phyloP scores from a whole-genome alignment of 2,113 vertebrate genomes.

The Dipodomys merriami region DNA sequence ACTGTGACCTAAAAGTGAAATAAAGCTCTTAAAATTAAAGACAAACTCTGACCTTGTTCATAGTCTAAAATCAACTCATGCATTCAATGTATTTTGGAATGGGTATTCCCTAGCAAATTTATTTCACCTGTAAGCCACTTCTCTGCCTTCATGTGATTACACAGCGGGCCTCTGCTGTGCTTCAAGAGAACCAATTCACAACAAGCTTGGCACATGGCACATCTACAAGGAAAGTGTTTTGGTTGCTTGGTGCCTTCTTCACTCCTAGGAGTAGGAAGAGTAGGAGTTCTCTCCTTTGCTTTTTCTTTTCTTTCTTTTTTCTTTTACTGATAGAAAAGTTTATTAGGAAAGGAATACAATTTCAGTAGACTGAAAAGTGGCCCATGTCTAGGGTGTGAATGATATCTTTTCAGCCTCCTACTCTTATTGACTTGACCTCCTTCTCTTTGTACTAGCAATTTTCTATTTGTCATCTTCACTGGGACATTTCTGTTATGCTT shows the following conservation, averaged over 20 bases:
- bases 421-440: not conserved
- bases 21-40: slow-evolving; percentile 15
- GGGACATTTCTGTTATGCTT: not conserved
- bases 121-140: not conserved
- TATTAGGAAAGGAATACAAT: no score
- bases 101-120: not conserved
- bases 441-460: not conserved
- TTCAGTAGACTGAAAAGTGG: no score
- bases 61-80: not conserved
- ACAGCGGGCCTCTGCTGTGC: not conserved
- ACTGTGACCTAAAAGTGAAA: not conserved
- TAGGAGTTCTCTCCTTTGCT: not conserved
- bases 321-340: no score
- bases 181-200: not conserved
- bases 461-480: not conserved
- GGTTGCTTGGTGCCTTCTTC: not conserved
- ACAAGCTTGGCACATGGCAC: not conserved
- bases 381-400: no score
- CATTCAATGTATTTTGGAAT: not conserved
- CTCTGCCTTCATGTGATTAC: not conserved
- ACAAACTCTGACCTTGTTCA: slow-evolving; percentile 24
- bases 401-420: not conserved
- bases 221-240: no score
- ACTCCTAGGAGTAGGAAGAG: not conserved
- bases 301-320: no score